Percentiles rank a stretch among this genome's conserved stretches.
phyloP scores from a whole-genome alignment of 2,888 invertebrate genomes.

The Abrostola triplasia region DNA sequence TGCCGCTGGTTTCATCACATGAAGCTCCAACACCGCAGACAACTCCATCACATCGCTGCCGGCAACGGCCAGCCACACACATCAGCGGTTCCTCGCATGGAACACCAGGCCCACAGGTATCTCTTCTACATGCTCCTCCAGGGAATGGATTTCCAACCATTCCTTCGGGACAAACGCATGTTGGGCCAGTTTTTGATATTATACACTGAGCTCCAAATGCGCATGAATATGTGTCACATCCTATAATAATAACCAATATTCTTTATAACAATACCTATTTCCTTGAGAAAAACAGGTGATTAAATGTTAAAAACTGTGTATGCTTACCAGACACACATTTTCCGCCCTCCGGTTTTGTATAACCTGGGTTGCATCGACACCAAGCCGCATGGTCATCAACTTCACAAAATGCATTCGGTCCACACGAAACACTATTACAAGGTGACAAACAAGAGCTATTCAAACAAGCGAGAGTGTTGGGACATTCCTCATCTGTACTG shows the following conservation, averaged over 20 bases:
- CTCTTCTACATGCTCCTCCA: constrained; percentile 94
- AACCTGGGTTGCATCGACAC: constrained; percentile 96
- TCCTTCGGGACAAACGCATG: constrained; percentile 96
- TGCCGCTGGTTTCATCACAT: constrained; percentile 93
- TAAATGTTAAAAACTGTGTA: too few relatives aligned
- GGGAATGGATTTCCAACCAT: constrained; percentile 97
- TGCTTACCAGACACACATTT: constrained; percentile 93
- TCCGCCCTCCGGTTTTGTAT: constrained; percentile 92
- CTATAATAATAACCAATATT: constrained; percentile 73
- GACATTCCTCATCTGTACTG: constrained; percentile 92
- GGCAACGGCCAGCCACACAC: constrained; percentile 96
- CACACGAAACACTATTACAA: constrained; percentile 93
- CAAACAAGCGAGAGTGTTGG: constrained; percentile 93
- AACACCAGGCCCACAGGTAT: constrained; percentile 93
- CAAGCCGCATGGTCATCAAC: constrained; percentile 95
- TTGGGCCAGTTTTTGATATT: constrained; percentile 94
- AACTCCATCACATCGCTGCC: constrained; percentile 95
- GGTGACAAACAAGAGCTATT: constrained; percentile 94
- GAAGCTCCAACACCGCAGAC: constrained; percentile 96
- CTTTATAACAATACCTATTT: too few relatives aligned
- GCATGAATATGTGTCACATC: constrained; percentile 93
- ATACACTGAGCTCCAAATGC: constrained; percentile 95
- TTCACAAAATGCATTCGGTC: constrained; percentile 95
- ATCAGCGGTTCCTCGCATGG: constrained; percentile 94
- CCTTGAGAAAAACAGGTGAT: too few relatives aligned